A percentile compares a stretch with the other conserved stretches of the same genome.
Evolutionary conservation across 2,797 vertebrate genomes (phyloP).

Genomic region (Cossypha niveicapilla): DNA sequence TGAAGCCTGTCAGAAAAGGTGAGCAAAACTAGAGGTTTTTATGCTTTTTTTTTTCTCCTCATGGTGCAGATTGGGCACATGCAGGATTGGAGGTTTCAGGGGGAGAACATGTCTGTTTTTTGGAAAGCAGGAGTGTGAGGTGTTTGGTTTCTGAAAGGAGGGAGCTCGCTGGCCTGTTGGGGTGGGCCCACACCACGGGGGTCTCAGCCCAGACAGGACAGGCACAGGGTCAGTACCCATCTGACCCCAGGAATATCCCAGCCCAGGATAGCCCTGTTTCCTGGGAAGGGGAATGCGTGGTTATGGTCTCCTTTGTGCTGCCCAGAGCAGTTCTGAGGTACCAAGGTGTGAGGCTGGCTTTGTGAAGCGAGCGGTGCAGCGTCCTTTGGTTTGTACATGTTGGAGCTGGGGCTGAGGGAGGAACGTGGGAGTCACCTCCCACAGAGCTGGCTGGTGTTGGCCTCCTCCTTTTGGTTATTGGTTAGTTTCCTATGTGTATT

Average conservation of each 20-base stretch:
- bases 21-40: accelerated
- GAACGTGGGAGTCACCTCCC: accelerated
- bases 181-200: accelerated
- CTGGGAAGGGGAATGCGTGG: accelerated
- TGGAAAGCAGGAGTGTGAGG: accelerated
- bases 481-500: accelerated
- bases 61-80: accelerated
- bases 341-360: accelerated
- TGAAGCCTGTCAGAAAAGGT: not conserved
- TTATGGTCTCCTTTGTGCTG: accelerated
- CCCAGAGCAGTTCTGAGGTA: accelerated
- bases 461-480: accelerated
- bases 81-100: accelerated
- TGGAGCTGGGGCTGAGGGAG: not conserved
- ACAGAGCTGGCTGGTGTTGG: not conserved
- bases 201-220: not conserved
- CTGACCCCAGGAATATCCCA: not conserved
- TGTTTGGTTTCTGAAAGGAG: not conserved
- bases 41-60: not conserved
- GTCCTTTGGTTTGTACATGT: not conserved
- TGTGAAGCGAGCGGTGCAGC: accelerated
- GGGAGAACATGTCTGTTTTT: accelerated
- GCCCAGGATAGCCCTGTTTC: too few relatives aligned
- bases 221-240: accelerated
- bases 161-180: accelerated